Evolutionary conservation across 2,113 vertebrate species (phyloP), one percentile per base, ranked within the genome.

Genomic region (Mugil cephalus): DNA sequence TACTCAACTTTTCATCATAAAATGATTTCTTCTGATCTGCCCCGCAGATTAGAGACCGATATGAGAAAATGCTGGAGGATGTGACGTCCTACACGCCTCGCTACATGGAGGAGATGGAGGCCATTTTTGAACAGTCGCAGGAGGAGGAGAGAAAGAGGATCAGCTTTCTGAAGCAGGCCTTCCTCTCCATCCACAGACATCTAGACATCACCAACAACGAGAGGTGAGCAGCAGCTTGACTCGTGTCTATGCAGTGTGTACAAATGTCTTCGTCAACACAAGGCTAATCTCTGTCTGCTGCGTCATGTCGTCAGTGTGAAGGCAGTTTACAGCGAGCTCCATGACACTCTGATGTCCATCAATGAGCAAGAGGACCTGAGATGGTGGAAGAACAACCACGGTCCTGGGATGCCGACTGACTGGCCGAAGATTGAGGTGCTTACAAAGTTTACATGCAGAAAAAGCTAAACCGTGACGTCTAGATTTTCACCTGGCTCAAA

Each of bases 41-140:
- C 56, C 56, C 63, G 15, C 71, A 96, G 95, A 74, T 77, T 4
- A 93, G 86, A 30, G 92, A 92, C 12, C 90, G 76, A 38, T 96
- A 96, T 7, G 93, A 95, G 86, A 95, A 95, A 70, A 13, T 90
- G 17, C 89, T 96, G 74, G 94, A 95, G 67, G 94, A 96, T 10
- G 88, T 94, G 11, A 93, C 93, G 1, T 86, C 92, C 14, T 95
- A 94, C 77, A 94, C 94, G 1, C 94, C 95, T 0, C 93, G 94
- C 56, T 96, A 96, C 89, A 95, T 96, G 94, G 95, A 96, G 81
- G 95, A 96, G 69, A 96, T 96, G 95, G 95, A 96, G 21, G 88
- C 92, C 36, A 94, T 96, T 19, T 96, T 96, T 76, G 95, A 96
- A 30, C 89, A 95, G 85, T 94, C 94, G 5, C 95, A 96, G 66